Percentiles rank a stretch among this genome's conserved stretches.
Conservation (phyloP, 2,113 vertebrate genomes). For the Chaetura pelagica region DNA sequence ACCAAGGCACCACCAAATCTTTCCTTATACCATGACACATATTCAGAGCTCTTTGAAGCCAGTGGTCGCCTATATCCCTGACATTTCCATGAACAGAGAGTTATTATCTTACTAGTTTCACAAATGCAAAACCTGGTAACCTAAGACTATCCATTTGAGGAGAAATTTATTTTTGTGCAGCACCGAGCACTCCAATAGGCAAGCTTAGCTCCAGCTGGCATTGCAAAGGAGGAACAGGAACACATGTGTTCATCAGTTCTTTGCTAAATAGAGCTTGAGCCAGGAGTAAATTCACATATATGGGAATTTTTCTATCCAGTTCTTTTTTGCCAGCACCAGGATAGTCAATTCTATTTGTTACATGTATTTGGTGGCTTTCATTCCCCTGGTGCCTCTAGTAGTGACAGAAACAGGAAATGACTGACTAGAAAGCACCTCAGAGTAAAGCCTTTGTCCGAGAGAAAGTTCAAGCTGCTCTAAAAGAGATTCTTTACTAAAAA, state of each 20-base stretch:
- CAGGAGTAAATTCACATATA: neutral
- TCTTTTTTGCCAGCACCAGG: neutral
- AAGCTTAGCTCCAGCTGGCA: neutral
- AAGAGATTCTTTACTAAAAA: neutral
- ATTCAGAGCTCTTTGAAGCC: neutral
- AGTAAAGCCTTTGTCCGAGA: neutral
- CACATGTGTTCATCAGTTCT: rapidly evolving
- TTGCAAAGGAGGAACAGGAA: neutral
- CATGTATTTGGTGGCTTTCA: neutral
- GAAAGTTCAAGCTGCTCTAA: neutral
- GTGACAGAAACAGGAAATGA: conserved; percentile 13
- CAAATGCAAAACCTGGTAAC: neutral
- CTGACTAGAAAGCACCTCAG: neutral
- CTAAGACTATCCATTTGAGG: neutral
- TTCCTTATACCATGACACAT: neutral
- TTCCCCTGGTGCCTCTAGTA: neutral
- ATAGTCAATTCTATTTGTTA: neutral
- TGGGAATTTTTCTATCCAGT: neutral
- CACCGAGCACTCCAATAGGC: neutral
- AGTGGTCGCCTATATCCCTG: no score
- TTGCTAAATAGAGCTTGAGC: neutral
- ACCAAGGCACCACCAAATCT: neutral
- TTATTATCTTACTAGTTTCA: neutral
- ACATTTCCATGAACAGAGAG: neutral
- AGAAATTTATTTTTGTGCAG: neutral